Base-by-base conservation (phyloP, 1,140 invertebrate genomes). In the Paralvinella palmiformis region DNA sequence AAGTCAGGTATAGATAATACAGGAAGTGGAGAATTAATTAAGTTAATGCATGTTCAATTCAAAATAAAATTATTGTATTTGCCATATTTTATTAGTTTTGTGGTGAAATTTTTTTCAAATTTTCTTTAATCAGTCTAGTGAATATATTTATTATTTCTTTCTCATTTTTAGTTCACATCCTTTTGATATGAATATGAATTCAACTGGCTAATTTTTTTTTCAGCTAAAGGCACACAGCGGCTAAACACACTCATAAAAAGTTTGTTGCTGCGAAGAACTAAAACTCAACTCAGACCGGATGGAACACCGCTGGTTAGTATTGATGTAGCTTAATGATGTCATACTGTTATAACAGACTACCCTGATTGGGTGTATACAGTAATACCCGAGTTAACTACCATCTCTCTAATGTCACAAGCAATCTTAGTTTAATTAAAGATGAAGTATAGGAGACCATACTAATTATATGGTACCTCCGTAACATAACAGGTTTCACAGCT, bases 221-320 rank as follows among this genome's bases (percentile, higher is more conserved):
- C 27, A 57, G 64, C 37, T 10, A 86, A 87, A 33, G 89, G 89
- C 0, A 84, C 84, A 61, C 85, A 89, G 68, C 80, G 92, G 32
- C 79, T 96, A 2, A 86, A 88, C 65, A 88, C 88, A 0, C 81
- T 96, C 0, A 87, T 93, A 72, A 90, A 91, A 65, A 86, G 86
- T 2, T 72, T 96, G 0, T 85, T 96, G 83, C 79, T 97, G 53
- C 81, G 93, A 10, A 83, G 93, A 59, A 94, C 91, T 0, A 96
- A 96, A 79, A 80, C 81, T 44, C 88, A 93, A 73, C 81, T 91
- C 64, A 75, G 83, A 35, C 27, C 55, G 15, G 64, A 62, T 7
- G 76, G 75, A 7, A 75, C 74, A 71, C 71, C 74, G 32, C 59
- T 80, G 64, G 77, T 79, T 59, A 64, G 61, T 44, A n/a, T 59